Evolutionary conservation across 2,797 vertebrate genomes (phyloP), one percentile per base, ranked within the genome.

Genomic region (Spizella passerina): DNA sequence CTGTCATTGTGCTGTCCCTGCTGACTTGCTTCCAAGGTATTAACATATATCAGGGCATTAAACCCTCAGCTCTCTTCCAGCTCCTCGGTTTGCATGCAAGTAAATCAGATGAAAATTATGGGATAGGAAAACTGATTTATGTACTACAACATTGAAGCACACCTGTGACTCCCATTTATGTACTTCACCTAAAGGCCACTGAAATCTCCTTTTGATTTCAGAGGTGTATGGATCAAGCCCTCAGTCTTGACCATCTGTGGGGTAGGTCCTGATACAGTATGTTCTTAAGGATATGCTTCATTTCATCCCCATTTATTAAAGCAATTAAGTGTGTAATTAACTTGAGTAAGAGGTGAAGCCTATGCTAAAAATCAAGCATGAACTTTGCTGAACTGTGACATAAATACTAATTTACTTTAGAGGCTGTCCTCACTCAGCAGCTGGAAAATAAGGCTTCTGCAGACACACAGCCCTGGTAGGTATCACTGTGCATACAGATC

Each of bases 71-170:
- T 92, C 92, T 43, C 94, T 96, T 86, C 98, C 96, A 16, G 97
- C 98, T 96, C 94, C 97, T 87, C 98, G 97, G 96, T 94, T 96
- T 59, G 96, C 98, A 94, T 98, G 97, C 97, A 98, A 98, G 98
- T 94, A 97, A 97, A 96, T 90, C 59, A 85, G 56, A 75, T 86
- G 30, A 81, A 95, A 96, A 96, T 86, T 32, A 79, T 4, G 2
- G 30, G 30, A 34, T 5, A 57, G 46, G 43, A 89, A 88, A 87
- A 61, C 55, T 38, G 34, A 53, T 83, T 60, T 71, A 55, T 81
- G 34, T 81, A 29, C 72, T 83, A 17, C 29, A 59, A 8, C 18
- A 38, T 0, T 49, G 49, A 36, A 83, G 52, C 21, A 34, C 63
- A 70, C 34, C 47, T 86, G 39, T 75, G 56, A 27, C 24, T 79